phyloP scores from a whole-genome alignment of 2,888 invertebrate species.

The Tholera decimalis region DNA sequence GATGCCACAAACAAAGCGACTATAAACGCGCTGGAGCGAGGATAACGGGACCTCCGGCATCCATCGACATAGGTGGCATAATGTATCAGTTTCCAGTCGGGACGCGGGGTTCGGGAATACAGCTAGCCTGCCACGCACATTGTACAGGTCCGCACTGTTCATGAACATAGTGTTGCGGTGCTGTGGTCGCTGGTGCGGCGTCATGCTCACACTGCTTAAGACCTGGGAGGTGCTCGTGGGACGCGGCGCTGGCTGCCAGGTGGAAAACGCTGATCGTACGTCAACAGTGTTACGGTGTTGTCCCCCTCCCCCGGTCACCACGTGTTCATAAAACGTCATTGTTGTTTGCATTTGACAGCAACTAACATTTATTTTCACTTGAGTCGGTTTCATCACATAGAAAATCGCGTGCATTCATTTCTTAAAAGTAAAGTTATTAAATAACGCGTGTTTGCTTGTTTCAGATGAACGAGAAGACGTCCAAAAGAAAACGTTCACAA shows the following conservation, averaged over 20 bases:
- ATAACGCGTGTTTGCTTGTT: constrained; percentile 75
- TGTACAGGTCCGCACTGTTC: constrained; percentile 4
- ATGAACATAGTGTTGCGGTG: constrained; percentile 15
- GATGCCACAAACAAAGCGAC: constrained; percentile 58
- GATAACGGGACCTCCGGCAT: constrained; percentile 56
- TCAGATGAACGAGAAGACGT: constrained; percentile 98
- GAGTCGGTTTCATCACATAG: background rate
- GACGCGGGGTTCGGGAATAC: constrained; percentile 38
- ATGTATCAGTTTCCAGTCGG: constrained; percentile 48
- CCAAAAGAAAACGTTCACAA: constrained; percentile 98
- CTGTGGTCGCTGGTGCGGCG: constrained; percentile 9
- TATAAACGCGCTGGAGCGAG: constrained; percentile 66
- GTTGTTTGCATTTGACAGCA: background rate
- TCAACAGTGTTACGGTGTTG: constrained; percentile 1
- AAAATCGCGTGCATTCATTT: background rate
- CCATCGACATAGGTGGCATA: constrained; percentile 35
- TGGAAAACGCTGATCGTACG: constrained; percentile 23
- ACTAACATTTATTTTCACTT: background rate
- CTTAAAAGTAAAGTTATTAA: background rate
- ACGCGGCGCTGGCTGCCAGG: constrained; percentile 7
- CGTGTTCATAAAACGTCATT: constrained; percentile 9
- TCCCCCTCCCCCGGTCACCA: background rate
- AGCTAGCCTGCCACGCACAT: constrained; percentile 7
- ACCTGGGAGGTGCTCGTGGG: constrained; percentile 74
- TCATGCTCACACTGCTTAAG: constrained; percentile 79